Conservation (phyloP, 92 coral and sea anemone genomes). For the Diadumene lineata region DNA sequence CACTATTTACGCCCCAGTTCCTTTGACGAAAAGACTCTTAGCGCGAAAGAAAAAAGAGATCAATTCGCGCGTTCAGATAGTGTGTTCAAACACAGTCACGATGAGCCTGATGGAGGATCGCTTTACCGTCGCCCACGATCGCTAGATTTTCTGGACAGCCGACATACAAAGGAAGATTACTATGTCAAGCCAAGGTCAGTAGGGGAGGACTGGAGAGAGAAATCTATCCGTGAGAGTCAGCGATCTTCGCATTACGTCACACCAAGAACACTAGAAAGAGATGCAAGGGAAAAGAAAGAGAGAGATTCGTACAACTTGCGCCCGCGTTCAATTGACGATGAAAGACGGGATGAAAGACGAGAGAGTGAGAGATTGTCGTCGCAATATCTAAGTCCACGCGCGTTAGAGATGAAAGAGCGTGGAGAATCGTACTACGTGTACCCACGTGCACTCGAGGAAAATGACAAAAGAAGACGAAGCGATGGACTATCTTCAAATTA, state of each 20-base stretch:
- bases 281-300: background rate
- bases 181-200: slow-evolving; percentile 14
- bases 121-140: slow-evolving; percentile 11
- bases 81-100: background rate
- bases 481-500: too few species aligned
- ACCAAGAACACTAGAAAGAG: slow-evolving; percentile 5
- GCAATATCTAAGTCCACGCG: background rate
- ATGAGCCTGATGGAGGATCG: background rate
- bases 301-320: slow-evolving; percentile 18
- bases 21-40: background rate
- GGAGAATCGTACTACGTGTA: background rate
- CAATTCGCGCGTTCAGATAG: slow-evolving; percentile 3
- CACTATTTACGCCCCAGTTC: slow-evolving; percentile 6
- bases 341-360: background rate
- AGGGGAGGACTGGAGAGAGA: background rate
- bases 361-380: background rate
- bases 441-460: background rate
- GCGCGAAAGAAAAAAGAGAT: slow-evolving; percentile 2
- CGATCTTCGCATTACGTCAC: slow-evolving; percentile 7
- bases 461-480: background rate
- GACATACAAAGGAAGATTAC: background rate
- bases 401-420: background rate
- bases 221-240: slow-evolving; percentile 7
- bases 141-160: background rate
- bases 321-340: slow-evolving; percentile 18